Evolutionary conservation across 2,888 invertebrate species (phyloP).

Genomic region (Leptothorax acervorum): DNA sequence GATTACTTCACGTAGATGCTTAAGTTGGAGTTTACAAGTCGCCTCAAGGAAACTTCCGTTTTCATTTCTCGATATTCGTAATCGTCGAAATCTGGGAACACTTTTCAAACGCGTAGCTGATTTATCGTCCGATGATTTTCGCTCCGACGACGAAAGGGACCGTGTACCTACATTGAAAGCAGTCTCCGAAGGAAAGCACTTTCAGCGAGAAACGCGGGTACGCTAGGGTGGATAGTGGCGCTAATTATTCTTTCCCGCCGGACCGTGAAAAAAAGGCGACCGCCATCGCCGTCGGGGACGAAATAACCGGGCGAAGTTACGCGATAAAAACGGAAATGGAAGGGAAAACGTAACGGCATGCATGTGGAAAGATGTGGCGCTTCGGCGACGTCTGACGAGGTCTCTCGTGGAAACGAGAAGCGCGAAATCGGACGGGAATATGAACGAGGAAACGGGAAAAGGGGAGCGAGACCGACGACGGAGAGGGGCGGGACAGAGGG

Average conservation of each 20-base stretch:
- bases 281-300: conserved; percentile 28
- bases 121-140: not conserved
- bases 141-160: not conserved
- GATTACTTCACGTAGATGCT: conserved; percentile 5
- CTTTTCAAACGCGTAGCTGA: not conserved
- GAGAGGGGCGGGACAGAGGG: conserved; percentile 45
- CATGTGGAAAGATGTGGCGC: conserved; percentile 54
- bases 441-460: conserved; percentile 38
- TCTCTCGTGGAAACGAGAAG: conserved; percentile 39
- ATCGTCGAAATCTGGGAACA: not conserved
- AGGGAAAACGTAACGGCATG: conserved; percentile 26
- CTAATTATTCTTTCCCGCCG: conserved; percentile 54
- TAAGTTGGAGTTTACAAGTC: conserved; percentile 20
- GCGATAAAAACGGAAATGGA: conserved; percentile 30
- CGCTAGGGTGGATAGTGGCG: conserved; percentile 11
- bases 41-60: not conserved
- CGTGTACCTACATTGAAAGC: not conserved
- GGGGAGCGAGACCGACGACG: conserved; percentile 10
- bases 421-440: conserved; percentile 38
- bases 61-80: conserved; percentile 25
- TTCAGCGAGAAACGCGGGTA: conserved; percentile 54
- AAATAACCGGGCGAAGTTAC: conserved; percentile 53
- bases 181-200: conserved; percentile 43
- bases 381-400: conserved; percentile 64
- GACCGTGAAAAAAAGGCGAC: conserved; percentile 31